Conservation (phyloP, 2,113 vertebrate genomes). For the Spea bombifrons region DNA sequence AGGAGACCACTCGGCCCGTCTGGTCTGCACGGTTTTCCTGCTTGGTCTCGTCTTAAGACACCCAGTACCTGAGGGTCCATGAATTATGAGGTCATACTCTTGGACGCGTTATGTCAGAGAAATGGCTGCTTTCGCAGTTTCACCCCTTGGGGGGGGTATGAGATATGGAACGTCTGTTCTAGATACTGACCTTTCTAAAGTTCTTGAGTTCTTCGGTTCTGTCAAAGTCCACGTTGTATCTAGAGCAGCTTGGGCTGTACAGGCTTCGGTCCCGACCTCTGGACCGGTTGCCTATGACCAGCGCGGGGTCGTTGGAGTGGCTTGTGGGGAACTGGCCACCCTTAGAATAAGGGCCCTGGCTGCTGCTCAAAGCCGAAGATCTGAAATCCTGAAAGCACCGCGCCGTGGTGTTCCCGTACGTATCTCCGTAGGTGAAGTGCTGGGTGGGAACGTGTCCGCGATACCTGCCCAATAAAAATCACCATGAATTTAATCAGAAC, state of each 20-base stretch:
- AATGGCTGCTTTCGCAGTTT: too few species aligned
- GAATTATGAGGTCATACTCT: too few species aligned
- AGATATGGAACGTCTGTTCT: background rate
- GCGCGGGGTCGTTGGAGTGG: constrained; percentile 48
- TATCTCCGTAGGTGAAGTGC: constrained; percentile 55
- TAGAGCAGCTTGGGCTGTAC: constrained; percentile 49
- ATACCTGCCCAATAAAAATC: constrained; percentile 50
- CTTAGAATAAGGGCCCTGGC: constrained; percentile 39
- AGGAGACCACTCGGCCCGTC: too few species aligned
- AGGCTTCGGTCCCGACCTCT: constrained; percentile 34
- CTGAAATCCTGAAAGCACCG: constrained; percentile 60
- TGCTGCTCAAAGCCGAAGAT: constrained; percentile 43
- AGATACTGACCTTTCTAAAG: constrained; percentile 61
- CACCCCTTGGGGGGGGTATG: background rate
- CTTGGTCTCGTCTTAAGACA: too few species aligned
- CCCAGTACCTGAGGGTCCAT: too few species aligned
- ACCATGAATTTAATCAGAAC: too few species aligned
- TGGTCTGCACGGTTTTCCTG: too few species aligned
- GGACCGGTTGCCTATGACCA: background rate
- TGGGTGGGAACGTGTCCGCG: constrained; percentile 55
- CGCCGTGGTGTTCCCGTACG: constrained; percentile 53
- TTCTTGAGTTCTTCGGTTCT: constrained; percentile 50
- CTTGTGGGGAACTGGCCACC: constrained; percentile 59
- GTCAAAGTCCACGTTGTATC: constrained; percentile 54
- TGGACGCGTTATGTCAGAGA: too few species aligned